Evolutionary conservation across 2,113 vertebrate genomes (phyloP), one percentile per base, ranked within the genome.

Genomic region (Sarotherodon lohbergeri): DNA sequence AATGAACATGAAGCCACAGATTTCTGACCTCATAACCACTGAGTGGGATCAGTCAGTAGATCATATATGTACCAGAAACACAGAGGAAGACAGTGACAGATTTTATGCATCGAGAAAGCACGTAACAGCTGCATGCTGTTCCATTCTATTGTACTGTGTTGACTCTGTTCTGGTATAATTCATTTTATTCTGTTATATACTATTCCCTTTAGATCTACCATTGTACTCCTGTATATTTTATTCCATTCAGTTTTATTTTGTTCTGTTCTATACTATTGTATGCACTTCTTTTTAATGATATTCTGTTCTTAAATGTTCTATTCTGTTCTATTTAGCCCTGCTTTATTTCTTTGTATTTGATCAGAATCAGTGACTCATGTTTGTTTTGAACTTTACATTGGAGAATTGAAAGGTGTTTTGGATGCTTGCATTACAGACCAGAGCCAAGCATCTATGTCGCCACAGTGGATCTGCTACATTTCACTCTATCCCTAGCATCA

Each of bases 1-100:
- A 88, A 88, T 91, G 88, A 92, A 95, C 93, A 94, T 85, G 57
- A 89, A 82, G 81, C 63, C 79, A 83, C 57, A 95, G 79, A 94
- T 91, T 89, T 81, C 57, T 93, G 93, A 95, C 92, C 80, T 50
- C 81, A 83, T 79, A 91, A 86, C 84, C 93, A 91, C 86, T 79
- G 79, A 90, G 78, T 7, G 57, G 84, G 91, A 88, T 88, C 84
- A 89, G 83, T 81, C 81, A 81, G 86, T 76, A 61, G 86, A 85
- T 89, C 83, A 86, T 39, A 46, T 46, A 27, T 86, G 55, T 24
- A 41, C 17, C 56, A 63, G 50, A 82, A 56, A 59, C 19, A 17
- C 22, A n/a, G 56, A 82, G 56, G 80, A 82, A 87, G 61, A 91
- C 85, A 88, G 50, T 63, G 48, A 88, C 24, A 19, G 39, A 84